These are phyloP conservation scores for Gambusia yucatana DNA, from an alignment of 2,797 vertebrate species.

Conservation along the genomic window DNA sequence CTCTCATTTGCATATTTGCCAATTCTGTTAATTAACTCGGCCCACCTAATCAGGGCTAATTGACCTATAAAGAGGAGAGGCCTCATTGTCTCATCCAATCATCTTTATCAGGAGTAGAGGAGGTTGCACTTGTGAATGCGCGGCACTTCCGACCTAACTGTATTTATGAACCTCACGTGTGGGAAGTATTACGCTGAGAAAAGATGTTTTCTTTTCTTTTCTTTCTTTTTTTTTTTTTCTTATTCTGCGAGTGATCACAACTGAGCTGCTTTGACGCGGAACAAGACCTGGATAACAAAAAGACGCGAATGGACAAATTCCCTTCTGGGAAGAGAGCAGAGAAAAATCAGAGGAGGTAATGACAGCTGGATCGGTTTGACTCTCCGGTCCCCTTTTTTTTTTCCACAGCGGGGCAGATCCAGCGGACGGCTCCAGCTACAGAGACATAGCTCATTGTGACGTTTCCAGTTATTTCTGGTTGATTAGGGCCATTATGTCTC, in stretches of 20 bases:
- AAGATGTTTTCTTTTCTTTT: constrained; percentile 6
- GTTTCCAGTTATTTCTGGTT: constrained; percentile 99
- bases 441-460: constrained; percentile 99
- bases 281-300: constrained; percentile 35
- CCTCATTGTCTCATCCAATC: constrained; percentile 86
- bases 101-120: constrained; percentile 82
- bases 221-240: not conserved
- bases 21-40: constrained; percentile 88
- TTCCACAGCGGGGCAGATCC: constrained; percentile 44
- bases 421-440: constrained; percentile 66
- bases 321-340: constrained; percentile 54
- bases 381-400: constrained; percentile 36
- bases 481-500: constrained; percentile 99
- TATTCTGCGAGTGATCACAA: constrained; percentile 33
- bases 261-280: constrained; percentile 37
- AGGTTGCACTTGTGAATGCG: constrained; percentile 64
- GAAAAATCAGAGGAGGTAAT: constrained; percentile 88
- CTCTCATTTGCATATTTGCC: constrained; percentile 84
- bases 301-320: constrained; percentile 80
- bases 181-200: constrained; percentile 50
- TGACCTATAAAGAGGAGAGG: constrained; percentile 91
- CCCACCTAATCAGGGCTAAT: constrained; percentile 93
- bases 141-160: constrained; percentile 72
- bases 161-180: constrained; percentile 63
- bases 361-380: constrained; percentile 77